phyloP scores from a whole-genome alignment of 2,113 vertebrate genomes.

The Hemicordylus capensis region DNA sequence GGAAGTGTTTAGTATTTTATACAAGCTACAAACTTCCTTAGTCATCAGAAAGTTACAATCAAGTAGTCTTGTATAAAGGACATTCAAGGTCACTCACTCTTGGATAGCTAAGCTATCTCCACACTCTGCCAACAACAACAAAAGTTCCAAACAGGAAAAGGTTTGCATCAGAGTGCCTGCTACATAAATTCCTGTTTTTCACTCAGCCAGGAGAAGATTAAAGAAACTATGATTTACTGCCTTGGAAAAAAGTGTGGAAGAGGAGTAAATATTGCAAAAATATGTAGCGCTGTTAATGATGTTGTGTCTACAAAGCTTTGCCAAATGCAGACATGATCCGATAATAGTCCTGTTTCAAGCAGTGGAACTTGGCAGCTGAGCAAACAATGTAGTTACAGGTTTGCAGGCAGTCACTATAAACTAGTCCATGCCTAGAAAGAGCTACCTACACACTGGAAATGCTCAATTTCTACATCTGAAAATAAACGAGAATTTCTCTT shows the following conservation, averaged over 20 bases:
- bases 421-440: not conserved
- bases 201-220: slow-evolving; percentile 72
- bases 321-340: slow-evolving; percentile 52
- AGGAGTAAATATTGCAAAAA: slow-evolving; percentile 71
- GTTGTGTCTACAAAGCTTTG: slow-evolving; percentile 68
- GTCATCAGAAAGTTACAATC: slow-evolving; percentile 77
- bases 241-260: slow-evolving; percentile 63
- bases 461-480: not conserved
- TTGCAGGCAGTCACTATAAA: not conserved
- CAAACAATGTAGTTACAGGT: not conserved
- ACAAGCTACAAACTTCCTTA: slow-evolving; percentile 66
- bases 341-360: slow-evolving; percentile 47
- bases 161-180: slow-evolving; percentile 75
- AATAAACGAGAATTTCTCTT: not conserved
- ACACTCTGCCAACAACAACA: slow-evolving; percentile 77
- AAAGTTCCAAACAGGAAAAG: slow-evolving; percentile 83
- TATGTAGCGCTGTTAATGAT: slow-evolving; percentile 59
- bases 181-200: slow-evolving; percentile 88
- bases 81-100: slow-evolving; percentile 81
- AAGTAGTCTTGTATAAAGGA: slow-evolving; percentile 76
- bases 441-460: not conserved
- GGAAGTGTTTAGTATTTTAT: slow-evolving; percentile 65
- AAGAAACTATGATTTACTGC: slow-evolving; percentile 76
- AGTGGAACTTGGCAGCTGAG: slow-evolving; percentile 29
- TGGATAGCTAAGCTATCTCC: slow-evolving; percentile 74